Percentiles rank a stretch among this genome's conserved stretches.
These are phyloP conservation scores for Endomychus coccineus DNA, from an alignment of 2,888 invertebrate genomes.

Conservation along the genomic window DNA sequence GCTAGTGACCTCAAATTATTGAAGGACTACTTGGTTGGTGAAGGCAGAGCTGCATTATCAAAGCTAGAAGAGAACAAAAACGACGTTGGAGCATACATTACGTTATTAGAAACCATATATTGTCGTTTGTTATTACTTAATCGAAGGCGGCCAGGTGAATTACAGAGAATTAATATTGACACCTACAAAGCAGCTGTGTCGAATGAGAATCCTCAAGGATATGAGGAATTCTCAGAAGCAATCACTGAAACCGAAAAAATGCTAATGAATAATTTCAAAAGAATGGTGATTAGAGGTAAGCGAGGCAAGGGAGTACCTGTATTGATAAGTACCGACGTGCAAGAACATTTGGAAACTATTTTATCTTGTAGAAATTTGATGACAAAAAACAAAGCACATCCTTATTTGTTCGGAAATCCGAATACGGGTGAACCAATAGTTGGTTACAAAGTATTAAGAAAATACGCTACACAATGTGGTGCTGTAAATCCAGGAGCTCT, in stretches of 20 bases:
- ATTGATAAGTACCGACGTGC: constrained; percentile 22
- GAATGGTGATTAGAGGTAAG: constrained; percentile 26
- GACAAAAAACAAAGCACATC: too few species aligned
- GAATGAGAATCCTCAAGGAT: constrained; percentile 6
- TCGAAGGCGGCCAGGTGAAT: constrained; percentile 19
- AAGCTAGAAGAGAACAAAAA: constrained; percentile 12
- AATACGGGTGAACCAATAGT: constrained; percentile 11
- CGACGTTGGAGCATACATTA: constrained; percentile 13
- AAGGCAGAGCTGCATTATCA: constrained; percentile 4
- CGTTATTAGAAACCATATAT: constrained; percentile 18
- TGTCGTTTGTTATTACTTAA: constrained; percentile 25
- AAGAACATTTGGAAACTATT: constrained; percentile 22
- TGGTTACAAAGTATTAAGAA: constrained; percentile 17
- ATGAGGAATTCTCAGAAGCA: too few species aligned
- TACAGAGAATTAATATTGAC: constrained; percentile 10
- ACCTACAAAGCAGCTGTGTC: too few species aligned
- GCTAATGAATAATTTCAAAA: constrained; percentile 21
- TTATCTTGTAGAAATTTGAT: too few species aligned
- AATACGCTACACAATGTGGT: constrained; percentile 17
- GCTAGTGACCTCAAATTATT: constrained; percentile 22
- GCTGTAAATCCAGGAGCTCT: constrained; percentile 25
- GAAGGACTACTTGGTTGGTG: constrained; percentile 15
- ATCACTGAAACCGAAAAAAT: too few species aligned
- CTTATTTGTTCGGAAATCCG: constrained; percentile 16
- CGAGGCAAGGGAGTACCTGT: constrained; percentile 24